Evolutionary conservation across 1,140 invertebrate species (phyloP), one percentile per base, ranked within the genome.

Genomic region (Diorhabda elongata): DNA sequence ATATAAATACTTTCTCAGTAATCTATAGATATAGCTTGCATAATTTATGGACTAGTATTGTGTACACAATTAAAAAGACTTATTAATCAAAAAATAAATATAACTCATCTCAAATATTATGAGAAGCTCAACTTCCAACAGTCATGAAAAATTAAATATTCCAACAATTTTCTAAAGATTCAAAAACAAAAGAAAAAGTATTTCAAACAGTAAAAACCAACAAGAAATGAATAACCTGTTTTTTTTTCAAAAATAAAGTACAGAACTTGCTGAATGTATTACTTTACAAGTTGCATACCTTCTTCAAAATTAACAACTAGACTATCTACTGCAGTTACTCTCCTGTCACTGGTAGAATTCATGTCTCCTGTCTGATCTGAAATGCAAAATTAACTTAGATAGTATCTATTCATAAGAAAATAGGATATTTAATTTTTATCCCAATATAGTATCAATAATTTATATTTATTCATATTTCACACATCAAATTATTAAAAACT

Each of bases 281-380:
- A 77, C 58, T 78, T 89, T 84, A 88, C 89, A 82, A 90, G 85
- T 79, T 87, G 86, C 88, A 90, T 90, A 89, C 89, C 89, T 89
- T 91, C 89, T 85, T 90, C 89, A 81, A 90, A 90, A 84, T 87
- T 89, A 74, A 90, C 88, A 74, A 90, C 89, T 73, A 91, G 84
- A 68, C 87, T 85, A 77, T 90, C 88, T 60, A 89, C 86, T 26
- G 77, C 72, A 44, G 78, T 67, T 43, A 67, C 65, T 26, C 44
- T 67, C 8, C 65, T 57, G 44, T 67, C 65, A 59, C 44, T 67
- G n/a, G 6, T 52, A 52, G 6, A 8, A 8, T 8, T 8, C 6
- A 8, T 52, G 47, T n/a, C 47, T 52, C 6, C 47, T 8, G 47
- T 8, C 47, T 52, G 6, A 4, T 6, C 47, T 52, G 47, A 61